Evolutionary conservation across 2,113 vertebrate species (phyloP), one percentile per base, ranked within the genome.

Genomic region (Pogonocichla stellata): DNA sequence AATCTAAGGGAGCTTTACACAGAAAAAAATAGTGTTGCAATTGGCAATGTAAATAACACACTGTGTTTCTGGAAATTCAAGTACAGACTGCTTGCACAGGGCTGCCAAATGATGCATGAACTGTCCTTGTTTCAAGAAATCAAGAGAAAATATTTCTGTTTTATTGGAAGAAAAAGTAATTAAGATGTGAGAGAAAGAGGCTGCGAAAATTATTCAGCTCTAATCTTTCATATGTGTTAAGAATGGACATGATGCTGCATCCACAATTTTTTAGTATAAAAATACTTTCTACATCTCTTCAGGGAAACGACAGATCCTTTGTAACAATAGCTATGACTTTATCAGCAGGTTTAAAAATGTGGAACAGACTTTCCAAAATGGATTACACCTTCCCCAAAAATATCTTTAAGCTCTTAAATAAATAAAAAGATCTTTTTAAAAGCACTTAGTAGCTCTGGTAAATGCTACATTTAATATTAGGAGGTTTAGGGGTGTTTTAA

Each of bases 1-100:
- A 90, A 94, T 70, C 56, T 71, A 51, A 84, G 82, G 58, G 80
- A 93, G 90, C 58, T 92, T 94, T 92, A 64, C 79, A 93, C 86
- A 88, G 65, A 56, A 65, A 79, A 65, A 18, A 64, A 18, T 45
- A 45, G 43, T 95, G 91, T 93, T 92, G 93, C 86, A 97, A 93
- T 67, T 75, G 45, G 72, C 77, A 91, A 6, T 67, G 91, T 90
- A 88, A 93, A 95, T 86, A 93, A 58, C 43, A 72, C 19, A 0
- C 13, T 15, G 47, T 77, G 48, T 79, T 95, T 93, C 80, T 96
- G 86, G 86, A 96, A 95, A 79, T 86, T 42, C 50, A 53, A 92
- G 94, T 78, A 95, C 91, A 88, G 57, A 51, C 73, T 4, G 69
- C 72, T 79, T 70, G 36, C 57, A 31, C 11, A 7, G 73, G 48